Base-by-base conservation (phyloP, 1,140 invertebrate species). In the Halotydeus destructor region DNA sequence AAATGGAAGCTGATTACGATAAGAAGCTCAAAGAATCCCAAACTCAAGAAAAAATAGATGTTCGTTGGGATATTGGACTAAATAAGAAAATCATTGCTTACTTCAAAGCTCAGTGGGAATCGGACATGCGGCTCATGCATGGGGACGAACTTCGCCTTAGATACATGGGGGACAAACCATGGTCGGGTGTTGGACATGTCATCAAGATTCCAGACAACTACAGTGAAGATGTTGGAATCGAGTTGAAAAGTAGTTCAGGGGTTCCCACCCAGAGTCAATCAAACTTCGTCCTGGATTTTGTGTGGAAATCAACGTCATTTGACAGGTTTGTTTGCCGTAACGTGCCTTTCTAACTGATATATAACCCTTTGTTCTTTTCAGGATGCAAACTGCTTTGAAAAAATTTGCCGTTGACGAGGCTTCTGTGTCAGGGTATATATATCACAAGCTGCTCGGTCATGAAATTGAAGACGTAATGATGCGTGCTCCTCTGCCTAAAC, bases 141-240 rank as follows among this genome's bases (percentile, higher is more conserved):
- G 94, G 93, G 16, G 94, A 99, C 68, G 93, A 99, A 61, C 60
- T 99, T 18, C 69, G 84, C 46, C 63, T 99, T 25, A 74, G 86
- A 47, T 97, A 97, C 56, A 69, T 91, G 4, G 86, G 86, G 3
- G 88, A 96, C 56, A 88, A 84, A 54, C 68, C 77, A 0, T 98
- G 94, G 91, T 78, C 75, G 24, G 86, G 86, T 21, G 78, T 94
- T 22, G 93, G 93, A 0, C 69, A 75, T 56, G 89, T 99, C 18
- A 96, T 98, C 51, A 98, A 98, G 65, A 89, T 99, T 45, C 89
- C 94, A 0, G 93, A 98, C 57, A 97, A 97, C 63, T 94, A 83
- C 58, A 88, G 85, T 16, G 93, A 98, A 56, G 93, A 99, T 60
- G 86, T 98, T 12, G 89, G 89, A 0, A 76, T 98, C 21, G 93